Evolutionary conservation across 2,113 vertebrate genomes (phyloP), one percentile per base, ranked within the genome.

Genomic region (Motacilla alba): DNA sequence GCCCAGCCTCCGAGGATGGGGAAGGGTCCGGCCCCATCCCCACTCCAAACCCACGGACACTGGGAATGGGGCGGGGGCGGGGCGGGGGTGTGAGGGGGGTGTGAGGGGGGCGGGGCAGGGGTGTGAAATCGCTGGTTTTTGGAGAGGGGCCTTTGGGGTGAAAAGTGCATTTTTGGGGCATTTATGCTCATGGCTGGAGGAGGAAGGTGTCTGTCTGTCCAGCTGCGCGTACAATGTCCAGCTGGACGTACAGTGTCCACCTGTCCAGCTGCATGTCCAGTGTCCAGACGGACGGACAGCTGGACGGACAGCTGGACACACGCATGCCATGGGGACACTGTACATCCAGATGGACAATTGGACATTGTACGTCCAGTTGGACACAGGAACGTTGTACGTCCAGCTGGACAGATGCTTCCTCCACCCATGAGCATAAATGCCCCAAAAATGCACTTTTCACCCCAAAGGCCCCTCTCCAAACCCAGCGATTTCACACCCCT

Each of bases 361-460:
- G 53, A 55, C 53, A 33, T 7, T 33, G 53, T 33, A 31, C 30
- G 7, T 55, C 5, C 53, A 56, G 19, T 8, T 3, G 19, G 53
- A 33, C 53, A 33, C 7, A 6, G 1, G 31, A 31, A 21, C 37
- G n/a, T 2, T 18, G 23, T 19, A 9, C 0, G 1, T 30, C 7
- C 13, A 35, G 15, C 3, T 0, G 9, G 41, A 27, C 41, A 6
- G 79, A 16, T 31, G 10, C 3, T 3, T 20, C 27, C 27, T 56
- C n/a, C 28, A 33, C 4, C 31, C 31, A 13, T 17, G 16, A 0
- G 6, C 64, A 67, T 46, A n/a, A 67, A 67, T 67, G 43, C 6
- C 63, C 66, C 18, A 39, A 27, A 50, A 50, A 50, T 50, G 49
- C 49, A 13, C 13, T 50, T 50, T 50, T 50, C 3, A 5, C 41